phyloP scores from a whole-genome alignment of 2,113 vertebrate species.

The Vombatus ursinus region DNA sequence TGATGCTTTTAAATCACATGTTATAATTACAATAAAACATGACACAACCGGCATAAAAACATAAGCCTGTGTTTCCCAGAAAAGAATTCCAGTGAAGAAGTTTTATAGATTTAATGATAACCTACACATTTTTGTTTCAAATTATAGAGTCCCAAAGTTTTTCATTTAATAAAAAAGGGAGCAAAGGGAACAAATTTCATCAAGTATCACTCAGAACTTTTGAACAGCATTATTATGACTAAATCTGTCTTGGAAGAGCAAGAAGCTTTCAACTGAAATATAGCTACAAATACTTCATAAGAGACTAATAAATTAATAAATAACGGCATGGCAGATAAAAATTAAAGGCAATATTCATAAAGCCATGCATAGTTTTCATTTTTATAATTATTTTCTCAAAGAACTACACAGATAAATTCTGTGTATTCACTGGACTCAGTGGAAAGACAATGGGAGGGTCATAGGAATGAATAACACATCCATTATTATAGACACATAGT shows the following conservation, averaged over 20 bases:
- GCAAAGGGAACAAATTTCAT: conserved; percentile 38
- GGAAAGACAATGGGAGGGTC: not conserved
- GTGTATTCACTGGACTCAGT: not conserved
- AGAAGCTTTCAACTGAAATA: not conserved
- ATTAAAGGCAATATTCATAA: not conserved
- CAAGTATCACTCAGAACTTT: conserved; percentile 21
- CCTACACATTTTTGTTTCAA: conserved; percentile 65
- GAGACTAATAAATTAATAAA: not conserved
- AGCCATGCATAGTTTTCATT: not conserved
- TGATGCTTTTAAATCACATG: conserved; percentile 67
- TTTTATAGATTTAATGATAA: conserved; percentile 73
- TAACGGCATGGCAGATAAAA: not conserved
- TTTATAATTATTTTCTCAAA: conserved; percentile 1
- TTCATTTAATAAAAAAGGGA: conserved; percentile 48
- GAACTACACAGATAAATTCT: conserved; percentile 5
- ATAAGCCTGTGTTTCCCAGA: conserved; percentile 49
- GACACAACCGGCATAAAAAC: conserved; percentile 54
- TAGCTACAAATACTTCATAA: not conserved
- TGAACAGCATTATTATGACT: conserved; percentile 36
- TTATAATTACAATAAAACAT: conserved; percentile 69
- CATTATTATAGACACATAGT: not conserved
- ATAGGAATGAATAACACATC: conserved; percentile 10
- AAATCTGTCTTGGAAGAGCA: conserved; percentile 4
- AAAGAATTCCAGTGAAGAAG: conserved; percentile 13
- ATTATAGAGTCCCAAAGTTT: conserved; percentile 51